These are phyloP conservation scores for Drosophila kanapiae DNA, from an alignment of 1,140 invertebrate species.

Conservation along the genomic window DNA sequence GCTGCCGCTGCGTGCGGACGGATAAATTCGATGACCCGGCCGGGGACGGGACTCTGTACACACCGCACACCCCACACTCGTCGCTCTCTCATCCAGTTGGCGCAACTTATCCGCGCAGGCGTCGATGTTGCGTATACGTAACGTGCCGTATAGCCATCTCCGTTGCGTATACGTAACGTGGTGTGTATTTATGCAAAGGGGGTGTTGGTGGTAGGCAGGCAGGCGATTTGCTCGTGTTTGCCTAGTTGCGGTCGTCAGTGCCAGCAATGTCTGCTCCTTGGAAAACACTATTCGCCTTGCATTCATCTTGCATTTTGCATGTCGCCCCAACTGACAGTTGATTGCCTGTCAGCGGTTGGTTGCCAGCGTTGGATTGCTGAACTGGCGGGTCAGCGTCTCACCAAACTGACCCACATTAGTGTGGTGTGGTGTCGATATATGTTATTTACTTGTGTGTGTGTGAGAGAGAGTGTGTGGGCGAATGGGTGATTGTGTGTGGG, in stretches of 20 bases:
- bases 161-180: constrained; percentile 74
- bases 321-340: constrained; percentile 61
- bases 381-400: constrained; percentile 16
- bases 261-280: constrained; percentile 50
- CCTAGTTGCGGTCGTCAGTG: constrained; percentile 34
- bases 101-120: constrained; percentile 77
- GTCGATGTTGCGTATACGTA: constrained; percentile 72
- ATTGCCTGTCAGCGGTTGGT: constrained; percentile 71
- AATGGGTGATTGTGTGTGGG: constrained; percentile 10
- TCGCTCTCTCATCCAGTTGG: background rate
- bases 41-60: background rate
- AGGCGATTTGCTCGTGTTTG: constrained; percentile 27
- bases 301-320: constrained; percentile 65
- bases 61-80: background rate
- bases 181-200: constrained; percentile 25
- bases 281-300: constrained; percentile 56
- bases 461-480: background rate
- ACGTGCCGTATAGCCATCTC: constrained; percentile 22
- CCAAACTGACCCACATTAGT: constrained; percentile 70
- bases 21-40: constrained; percentile 62
- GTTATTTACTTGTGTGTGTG: background rate
- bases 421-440: constrained; percentile 38
- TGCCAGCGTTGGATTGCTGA: constrained; percentile 10
- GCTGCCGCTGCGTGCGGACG: constrained; percentile 35
- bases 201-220: background rate